Conservation (phyloP, 2,113 vertebrate genomes). For the Cacatua alba region DNA sequence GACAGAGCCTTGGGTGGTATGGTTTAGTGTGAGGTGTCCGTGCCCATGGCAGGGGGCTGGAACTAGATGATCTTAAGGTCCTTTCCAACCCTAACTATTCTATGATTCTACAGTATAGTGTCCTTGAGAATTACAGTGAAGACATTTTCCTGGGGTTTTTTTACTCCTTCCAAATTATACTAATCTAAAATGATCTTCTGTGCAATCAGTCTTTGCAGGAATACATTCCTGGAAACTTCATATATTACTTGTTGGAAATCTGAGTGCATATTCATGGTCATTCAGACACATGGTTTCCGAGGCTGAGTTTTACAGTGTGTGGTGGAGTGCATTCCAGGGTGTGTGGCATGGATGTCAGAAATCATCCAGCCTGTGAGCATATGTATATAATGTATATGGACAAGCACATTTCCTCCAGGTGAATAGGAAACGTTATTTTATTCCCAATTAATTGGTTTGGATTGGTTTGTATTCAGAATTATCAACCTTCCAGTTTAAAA, state of each 20-base stretch:
- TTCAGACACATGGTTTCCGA: neutral
- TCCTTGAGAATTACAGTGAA: neutral
- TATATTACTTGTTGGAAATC: neutral
- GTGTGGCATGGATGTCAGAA: neutral
- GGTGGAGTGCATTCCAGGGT: neutral
- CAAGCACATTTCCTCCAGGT: neutral
- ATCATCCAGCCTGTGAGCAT: neutral
- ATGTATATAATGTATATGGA: neutral
- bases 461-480: neutral
- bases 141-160: neutral
- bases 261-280: neutral
- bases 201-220: neutral
- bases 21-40: too few species aligned
- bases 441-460: neutral
- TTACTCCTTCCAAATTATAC: neutral
- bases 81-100: too few species aligned
- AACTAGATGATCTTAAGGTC: neutral
- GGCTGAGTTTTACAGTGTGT: neutral
- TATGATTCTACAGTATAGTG: too few species aligned
- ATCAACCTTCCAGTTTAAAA: neutral
- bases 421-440: neutral
- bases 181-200: neutral
- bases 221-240: neutral
- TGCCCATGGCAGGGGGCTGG: too few species aligned
- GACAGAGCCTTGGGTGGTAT: too few species aligned